Percentiles rank a stretch among this genome's conserved stretches.
Conservation (phyloP, 2,797 vertebrate genomes). For the Naso thynnoides region DNA sequence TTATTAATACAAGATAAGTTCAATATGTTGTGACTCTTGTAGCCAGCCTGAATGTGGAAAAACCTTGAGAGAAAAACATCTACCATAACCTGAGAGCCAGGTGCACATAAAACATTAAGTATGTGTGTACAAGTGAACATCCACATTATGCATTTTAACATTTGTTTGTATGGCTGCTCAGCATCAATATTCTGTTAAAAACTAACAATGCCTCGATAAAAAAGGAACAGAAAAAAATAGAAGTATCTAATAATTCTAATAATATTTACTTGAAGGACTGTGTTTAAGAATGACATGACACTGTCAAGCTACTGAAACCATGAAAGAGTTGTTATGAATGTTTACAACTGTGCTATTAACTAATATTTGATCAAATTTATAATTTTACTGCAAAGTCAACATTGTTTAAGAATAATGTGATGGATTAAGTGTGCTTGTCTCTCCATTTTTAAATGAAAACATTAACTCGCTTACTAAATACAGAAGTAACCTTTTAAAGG, state of each 20-base stretch:
- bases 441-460: too few relatives aligned
- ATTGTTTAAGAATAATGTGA: too few relatives aligned
- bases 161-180: background rate
- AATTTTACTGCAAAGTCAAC: too few relatives aligned
- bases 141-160: background rate
- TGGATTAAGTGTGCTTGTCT: too few relatives aligned
- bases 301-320: too few relatives aligned
- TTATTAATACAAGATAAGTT: constrained; percentile 52
- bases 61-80: constrained; percentile 36
- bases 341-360: too few relatives aligned
- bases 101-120: constrained; percentile 18
- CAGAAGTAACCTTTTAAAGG: background rate
- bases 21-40: constrained; percentile 37
- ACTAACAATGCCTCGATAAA: background rate
- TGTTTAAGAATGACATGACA: too few relatives aligned
- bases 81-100: background rate
- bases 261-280: too few relatives aligned
- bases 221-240: background rate
- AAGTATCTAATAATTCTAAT: too few relatives aligned
- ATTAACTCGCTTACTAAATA: background rate
- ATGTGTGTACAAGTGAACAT: background rate
- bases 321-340: too few relatives aligned
- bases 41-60: constrained; percentile 19
- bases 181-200: background rate
- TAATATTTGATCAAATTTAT: too few relatives aligned